Evolutionary conservation across 2,888 invertebrate species (phyloP), one percentile per base, ranked within the genome.

Genomic region (Argyresthia albistria): DNA sequence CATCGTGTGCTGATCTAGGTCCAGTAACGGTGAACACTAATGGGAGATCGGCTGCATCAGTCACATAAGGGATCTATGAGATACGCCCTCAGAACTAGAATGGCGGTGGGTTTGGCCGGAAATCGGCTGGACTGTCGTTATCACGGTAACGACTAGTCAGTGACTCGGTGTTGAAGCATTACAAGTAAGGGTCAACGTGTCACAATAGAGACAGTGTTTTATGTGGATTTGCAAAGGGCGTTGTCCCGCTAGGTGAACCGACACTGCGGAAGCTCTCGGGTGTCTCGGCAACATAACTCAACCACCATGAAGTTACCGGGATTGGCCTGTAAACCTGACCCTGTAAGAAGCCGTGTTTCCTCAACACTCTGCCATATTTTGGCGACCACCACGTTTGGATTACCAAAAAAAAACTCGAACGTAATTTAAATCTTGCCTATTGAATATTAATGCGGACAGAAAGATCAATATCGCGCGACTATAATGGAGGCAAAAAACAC

Each of bases 221-320:
- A 35, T 50, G 66, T 62, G 66, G 69, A 68, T 69, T 68, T 67
- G 64, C 67, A 70, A 69, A 70, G 67, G 65, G 56, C 65, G 63
- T 60, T 65, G 59, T 60, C 70, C 69, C 63, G 67, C 72, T 76
- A 70, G 76, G 76, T 74, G 75, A 81, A 68, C 72, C 70, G 74
- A 77, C 73, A 78, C 79, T 72, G 69, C 81, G 83, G 82, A 84
- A 82, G 80, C 74, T 76, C 79, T 80, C 70, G 69, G 69, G 69
- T 80, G 78, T 80, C 80, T 70, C 71, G 70, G 63, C 64, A 64
- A 67, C 73, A 80, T 83, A 84, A 83, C 83, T 83, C 81, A 82
- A 73, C 67, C 70, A 69, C 73, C 72, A 66, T 70, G 74, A 73
- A 73, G 76, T 67, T 68, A 68, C 74, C 72, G 37, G 16, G 60